phyloP scores from a whole-genome alignment of 1,140 invertebrate species.

The Drosophila erecta region DNA sequence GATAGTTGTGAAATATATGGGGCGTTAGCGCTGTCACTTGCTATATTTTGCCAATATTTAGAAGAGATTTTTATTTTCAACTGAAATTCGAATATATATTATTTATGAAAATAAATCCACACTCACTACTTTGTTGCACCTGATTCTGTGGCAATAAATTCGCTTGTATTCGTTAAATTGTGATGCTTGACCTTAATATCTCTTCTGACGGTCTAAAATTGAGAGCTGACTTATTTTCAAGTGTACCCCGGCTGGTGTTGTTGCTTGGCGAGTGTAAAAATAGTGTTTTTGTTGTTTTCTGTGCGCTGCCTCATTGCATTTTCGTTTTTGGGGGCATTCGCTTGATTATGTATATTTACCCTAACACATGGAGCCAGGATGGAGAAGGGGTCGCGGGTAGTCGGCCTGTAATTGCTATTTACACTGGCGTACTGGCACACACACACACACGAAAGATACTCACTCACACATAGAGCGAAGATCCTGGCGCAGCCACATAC shows the following conservation, averaged over 20 bases:
- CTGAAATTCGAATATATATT: too few species aligned
- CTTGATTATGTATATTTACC: constrained; percentile 53
- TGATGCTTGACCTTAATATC: background rate
- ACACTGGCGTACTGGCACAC: constrained; percentile 36
- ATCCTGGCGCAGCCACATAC: constrained; percentile 17
- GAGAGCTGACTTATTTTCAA: background rate
- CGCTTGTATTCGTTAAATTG: too few species aligned
- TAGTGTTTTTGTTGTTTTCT: constrained; percentile 24
- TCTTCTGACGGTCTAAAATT: too few species aligned
- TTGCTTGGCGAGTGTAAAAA: constrained; percentile 26
- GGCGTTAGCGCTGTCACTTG: too few species aligned
- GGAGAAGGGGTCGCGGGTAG: constrained; percentile 1
- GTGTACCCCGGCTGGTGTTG: constrained; percentile 17
- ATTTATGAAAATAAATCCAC: too few species aligned
- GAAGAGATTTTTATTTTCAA: too few species aligned
- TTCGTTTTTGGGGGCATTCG: constrained; percentile 53
- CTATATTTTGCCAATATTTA: too few species aligned
- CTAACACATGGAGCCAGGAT: constrained; percentile 24
- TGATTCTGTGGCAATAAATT: too few species aligned
- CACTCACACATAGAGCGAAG: constrained; percentile 4
- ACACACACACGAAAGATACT: background rate
- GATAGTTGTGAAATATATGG: too few species aligned
- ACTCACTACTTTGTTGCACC: too few species aligned
- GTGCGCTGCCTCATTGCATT: constrained; percentile 43
- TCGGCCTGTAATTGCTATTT: constrained; percentile 72